A percentile compares a stretch with the other conserved stretches of the same genome.
Conservation (phyloP, 2,113 vertebrate genomes). For the Lasiurus cinereus region DNA sequence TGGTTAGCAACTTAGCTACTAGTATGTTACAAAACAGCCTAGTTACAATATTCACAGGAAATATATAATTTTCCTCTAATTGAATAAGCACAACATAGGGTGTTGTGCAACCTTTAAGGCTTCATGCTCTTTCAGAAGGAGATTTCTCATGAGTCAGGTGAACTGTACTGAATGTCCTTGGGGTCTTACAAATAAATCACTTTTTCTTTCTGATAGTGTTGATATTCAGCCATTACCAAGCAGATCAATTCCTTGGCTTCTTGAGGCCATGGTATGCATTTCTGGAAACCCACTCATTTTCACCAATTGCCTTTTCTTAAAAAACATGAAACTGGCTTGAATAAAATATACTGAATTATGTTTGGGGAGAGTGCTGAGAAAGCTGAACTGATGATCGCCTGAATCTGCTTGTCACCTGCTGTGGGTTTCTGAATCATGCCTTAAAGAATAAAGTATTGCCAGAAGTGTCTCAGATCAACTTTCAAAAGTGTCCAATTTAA, state of each 20-base stretch:
- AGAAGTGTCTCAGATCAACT: conserved; percentile 41
- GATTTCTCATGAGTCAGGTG: neutral
- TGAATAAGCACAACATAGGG: neutral
- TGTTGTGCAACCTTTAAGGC: neutral
- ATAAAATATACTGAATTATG: conserved; percentile 42
- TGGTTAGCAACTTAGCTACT: neutral
- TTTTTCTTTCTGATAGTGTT: neutral
- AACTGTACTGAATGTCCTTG: neutral
- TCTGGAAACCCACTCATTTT: neutral
- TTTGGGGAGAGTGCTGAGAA: conserved; percentile 55
- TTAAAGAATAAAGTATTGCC: conserved; percentile 55
- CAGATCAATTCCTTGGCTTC: neutral
- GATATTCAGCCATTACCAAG: neutral
- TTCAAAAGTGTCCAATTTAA: conserved; percentile 69
- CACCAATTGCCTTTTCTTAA: neutral
- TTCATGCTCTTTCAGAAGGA: neutral
- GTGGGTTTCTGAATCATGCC: conserved; percentile 26
- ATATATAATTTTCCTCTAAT: neutral
- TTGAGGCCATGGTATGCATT: neutral
- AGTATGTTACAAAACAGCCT: neutral
- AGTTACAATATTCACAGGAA: neutral
- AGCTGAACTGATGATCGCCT: conserved; percentile 34
- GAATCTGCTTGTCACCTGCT: conserved; percentile 66
- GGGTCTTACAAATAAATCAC: neutral
- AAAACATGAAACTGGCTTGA: neutral